phyloP scores from a whole-genome alignment of 1,140 invertebrate species.

The Zophobas atratus region DNA sequence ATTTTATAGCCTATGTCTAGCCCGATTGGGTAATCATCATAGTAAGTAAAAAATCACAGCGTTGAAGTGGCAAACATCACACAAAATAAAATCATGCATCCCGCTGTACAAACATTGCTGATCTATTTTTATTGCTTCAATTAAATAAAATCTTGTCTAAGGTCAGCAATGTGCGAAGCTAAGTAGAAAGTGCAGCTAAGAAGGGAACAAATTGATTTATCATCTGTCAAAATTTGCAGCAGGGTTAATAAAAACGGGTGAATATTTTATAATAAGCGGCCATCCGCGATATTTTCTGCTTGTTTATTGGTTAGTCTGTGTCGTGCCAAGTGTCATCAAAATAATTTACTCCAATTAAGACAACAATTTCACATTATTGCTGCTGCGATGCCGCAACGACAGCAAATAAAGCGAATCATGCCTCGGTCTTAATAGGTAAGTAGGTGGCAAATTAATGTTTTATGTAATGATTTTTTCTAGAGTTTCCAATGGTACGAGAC shows the following conservation, averaged over 20 bases:
- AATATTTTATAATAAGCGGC: background rate
- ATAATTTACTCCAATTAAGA: slow-evolving; percentile 47
- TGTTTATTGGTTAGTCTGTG: slow-evolving; percentile 33
- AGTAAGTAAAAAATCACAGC: too few species aligned
- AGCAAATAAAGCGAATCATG: slow-evolving; percentile 19
- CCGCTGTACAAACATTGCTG: too few species aligned
- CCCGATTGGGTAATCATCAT: too few species aligned
- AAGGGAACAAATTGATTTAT: background rate
- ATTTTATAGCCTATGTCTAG: too few species aligned
- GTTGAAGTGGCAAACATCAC: too few species aligned
- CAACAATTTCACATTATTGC: slow-evolving; percentile 43
- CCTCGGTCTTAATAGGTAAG: slow-evolving; percentile 2
- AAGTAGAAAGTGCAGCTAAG: background rate
- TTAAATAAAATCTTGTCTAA: slow-evolving; percentile 3
- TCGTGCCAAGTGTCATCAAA: slow-evolving; percentile 40
- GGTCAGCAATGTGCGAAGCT: background rate
- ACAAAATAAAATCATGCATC: too few species aligned
- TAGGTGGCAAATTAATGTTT: slow-evolving; percentile 27
- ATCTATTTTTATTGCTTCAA: background rate
- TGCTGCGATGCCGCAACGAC: slow-evolving; percentile 25
- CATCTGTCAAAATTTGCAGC: too few species aligned
- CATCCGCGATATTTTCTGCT: background rate
- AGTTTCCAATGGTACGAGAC: background rate
- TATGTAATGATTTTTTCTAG: slow-evolving; percentile 30
- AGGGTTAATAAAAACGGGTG: slow-evolving; percentile 9